Evolutionary conservation across 1,140 invertebrate genomes (phyloP).

Genomic region (Pissodes strobi): DNA sequence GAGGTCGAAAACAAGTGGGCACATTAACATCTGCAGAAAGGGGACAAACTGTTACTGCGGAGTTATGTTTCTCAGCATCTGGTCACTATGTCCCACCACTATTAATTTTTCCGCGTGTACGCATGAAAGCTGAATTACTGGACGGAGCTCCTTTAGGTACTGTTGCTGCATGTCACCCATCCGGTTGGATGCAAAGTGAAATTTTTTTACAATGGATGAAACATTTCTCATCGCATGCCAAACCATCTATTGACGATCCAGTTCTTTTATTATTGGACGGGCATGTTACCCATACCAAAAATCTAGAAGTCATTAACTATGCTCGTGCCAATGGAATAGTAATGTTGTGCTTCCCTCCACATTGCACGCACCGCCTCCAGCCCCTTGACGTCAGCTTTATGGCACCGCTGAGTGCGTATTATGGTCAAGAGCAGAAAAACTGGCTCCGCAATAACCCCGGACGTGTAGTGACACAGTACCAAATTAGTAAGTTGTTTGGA

Average conservation of each 20-base stretch:
- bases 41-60: slow-evolving; percentile 50
- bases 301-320: slow-evolving; percentile 42
- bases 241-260: too few relatives aligned
- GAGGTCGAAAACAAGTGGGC: slow-evolving; percentile 54
- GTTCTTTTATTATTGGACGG: slow-evolving; percentile 45
- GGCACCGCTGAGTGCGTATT: slow-evolving; percentile 50
- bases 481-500: too few relatives aligned
- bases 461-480: too few relatives aligned
- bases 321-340: slow-evolving; percentile 44
- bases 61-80: slow-evolving; percentile 52
- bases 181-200: not conserved
- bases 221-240: not conserved
- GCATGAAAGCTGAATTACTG: slow-evolving; percentile 37
- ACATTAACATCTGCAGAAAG: slow-evolving; percentile 48
- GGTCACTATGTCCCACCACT: slow-evolving; percentile 47
- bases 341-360: too few relatives aligned
- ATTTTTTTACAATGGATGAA: slow-evolving; percentile 1
- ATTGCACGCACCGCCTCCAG: too few relatives aligned
- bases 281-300: too few relatives aligned
- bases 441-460: too few relatives aligned
- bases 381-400: slow-evolving; percentile 49
- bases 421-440: slow-evolving; percentile 48
- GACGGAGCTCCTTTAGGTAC: slow-evolving; percentile 34
- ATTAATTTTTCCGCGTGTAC: slow-evolving; percentile 44
- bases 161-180: slow-evolving; percentile 36